Evolutionary conservation across 2,888 invertebrate genomes (phyloP).

Genomic region (Plebejus anna): DNA sequence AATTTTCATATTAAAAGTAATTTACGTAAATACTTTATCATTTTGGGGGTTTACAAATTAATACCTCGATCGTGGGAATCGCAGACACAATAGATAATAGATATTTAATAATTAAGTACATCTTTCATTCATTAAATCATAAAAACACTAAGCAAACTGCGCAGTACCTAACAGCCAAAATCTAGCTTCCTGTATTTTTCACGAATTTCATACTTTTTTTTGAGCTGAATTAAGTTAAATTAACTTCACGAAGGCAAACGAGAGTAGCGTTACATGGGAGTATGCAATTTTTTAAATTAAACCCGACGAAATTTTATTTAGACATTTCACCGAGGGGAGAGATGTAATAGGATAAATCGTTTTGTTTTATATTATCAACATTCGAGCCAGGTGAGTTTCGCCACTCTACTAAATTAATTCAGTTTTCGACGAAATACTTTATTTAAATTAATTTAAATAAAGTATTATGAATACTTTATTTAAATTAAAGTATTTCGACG

Average conservation of each 20-base stretch:
- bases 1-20: neutral
- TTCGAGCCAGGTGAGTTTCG: neutral
- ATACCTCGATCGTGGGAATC: neutral
- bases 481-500: neutral
- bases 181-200: neutral
- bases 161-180: neutral
- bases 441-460: too few relatives aligned
- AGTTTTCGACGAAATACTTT: too few relatives aligned
- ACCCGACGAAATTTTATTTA: neutral
- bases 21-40: neutral
- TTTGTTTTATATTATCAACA: neutral
- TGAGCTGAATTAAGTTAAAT: neutral
- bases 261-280: neutral
- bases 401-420: neutral
- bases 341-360: neutral
- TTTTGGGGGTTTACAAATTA: neutral
- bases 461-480: too few relatives aligned
- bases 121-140: too few relatives aligned
- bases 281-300: conserved; percentile 9
- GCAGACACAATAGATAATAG: too few relatives aligned
- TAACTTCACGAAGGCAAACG: neutral
- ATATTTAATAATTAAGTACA: too few relatives aligned
- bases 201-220: neutral
- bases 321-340: neutral
- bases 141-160: neutral